Evolutionary conservation across 2,888 invertebrate species (phyloP).

Genomic region (Rutpela maculata): DNA sequence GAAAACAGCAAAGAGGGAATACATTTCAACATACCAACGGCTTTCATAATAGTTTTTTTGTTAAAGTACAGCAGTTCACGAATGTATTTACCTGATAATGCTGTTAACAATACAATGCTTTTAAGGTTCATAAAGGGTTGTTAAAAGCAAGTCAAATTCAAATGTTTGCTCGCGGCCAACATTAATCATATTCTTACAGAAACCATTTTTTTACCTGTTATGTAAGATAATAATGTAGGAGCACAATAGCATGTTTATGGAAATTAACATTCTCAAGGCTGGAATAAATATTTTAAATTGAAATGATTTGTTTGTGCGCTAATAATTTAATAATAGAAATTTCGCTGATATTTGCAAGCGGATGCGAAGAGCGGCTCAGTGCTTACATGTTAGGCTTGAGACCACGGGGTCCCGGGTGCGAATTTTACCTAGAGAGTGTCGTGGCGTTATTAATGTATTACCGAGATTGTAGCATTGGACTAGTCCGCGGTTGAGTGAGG

Average conservation of each 20-base stretch:
- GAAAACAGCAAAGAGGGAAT: not conserved
- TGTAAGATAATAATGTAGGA: slow-evolving; percentile 11
- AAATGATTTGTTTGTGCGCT: no score
- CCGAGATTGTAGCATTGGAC: no score
- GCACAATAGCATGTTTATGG: not conserved
- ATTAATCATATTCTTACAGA: slow-evolving; percentile 21
- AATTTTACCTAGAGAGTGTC: no score
- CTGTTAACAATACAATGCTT: slow-evolving; percentile 26
- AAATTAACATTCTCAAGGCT: slow-evolving; percentile 10
- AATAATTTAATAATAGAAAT: no score
- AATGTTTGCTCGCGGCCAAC: slow-evolving; percentile 4
- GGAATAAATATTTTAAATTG: not conserved
- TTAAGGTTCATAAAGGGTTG: slow-evolving; percentile 18
- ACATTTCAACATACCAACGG: not conserved
- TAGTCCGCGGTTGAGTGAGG: no score
- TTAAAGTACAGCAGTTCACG: slow-evolving; percentile 5
- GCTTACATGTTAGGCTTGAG: no score
- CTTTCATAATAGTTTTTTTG: slow-evolving; percentile 4
- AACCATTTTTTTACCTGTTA: not conserved
- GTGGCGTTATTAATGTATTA: no score
- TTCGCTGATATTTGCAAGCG: no score
- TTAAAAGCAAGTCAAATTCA: slow-evolving; percentile 21
- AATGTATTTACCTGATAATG: slow-evolving; percentile 22
- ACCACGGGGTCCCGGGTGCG: no score
- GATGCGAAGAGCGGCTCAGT: no score